Conservation (phyloP, 1,140 invertebrate species). For the Zaprionus camerounensis region DNA sequence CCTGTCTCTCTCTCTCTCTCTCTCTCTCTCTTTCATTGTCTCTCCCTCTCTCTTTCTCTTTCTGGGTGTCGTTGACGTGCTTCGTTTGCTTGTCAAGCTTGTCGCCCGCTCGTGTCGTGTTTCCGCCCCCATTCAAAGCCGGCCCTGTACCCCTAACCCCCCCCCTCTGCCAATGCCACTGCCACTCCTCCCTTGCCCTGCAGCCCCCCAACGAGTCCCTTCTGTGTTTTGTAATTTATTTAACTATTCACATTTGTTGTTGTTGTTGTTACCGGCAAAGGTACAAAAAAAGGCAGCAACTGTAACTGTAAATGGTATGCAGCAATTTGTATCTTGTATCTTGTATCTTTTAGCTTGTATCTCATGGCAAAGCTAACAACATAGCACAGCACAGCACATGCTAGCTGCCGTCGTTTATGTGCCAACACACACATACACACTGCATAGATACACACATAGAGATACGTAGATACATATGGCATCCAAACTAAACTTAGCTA, state of each 20-base stretch:
- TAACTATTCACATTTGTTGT: constrained; percentile 42
- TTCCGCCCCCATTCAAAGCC: constrained; percentile 24
- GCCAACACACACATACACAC: no score
- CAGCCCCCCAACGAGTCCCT: neutral
- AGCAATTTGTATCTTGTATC: constrained; percentile 9
- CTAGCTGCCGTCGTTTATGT: neutral
- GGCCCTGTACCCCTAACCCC: neutral
- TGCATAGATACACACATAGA: neutral
- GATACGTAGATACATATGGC: neutral
- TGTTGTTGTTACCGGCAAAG: constrained; percentile 20
- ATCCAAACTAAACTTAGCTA: neutral
- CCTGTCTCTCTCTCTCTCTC: constrained; percentile 1
- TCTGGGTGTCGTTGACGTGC: constrained; percentile 43
- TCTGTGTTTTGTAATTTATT: constrained; percentile 30
- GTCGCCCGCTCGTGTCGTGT: constrained; percentile 6
- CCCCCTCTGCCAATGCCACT: neutral
- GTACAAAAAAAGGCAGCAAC: constrained; percentile 21
- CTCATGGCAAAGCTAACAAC: neutral
- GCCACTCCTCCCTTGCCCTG: neutral
- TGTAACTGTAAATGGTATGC: neutral
- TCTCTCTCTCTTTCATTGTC: constrained; percentile 1
- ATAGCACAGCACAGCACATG: neutral
- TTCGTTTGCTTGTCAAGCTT: constrained; percentile 34
- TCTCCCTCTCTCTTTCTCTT: neutral
- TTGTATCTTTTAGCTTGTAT: constrained; percentile 7